Evolutionary conservation across 2,888 invertebrate genomes (phyloP), one percentile per base, ranked within the genome.

Genomic region (Athetis lepigone): DNA sequence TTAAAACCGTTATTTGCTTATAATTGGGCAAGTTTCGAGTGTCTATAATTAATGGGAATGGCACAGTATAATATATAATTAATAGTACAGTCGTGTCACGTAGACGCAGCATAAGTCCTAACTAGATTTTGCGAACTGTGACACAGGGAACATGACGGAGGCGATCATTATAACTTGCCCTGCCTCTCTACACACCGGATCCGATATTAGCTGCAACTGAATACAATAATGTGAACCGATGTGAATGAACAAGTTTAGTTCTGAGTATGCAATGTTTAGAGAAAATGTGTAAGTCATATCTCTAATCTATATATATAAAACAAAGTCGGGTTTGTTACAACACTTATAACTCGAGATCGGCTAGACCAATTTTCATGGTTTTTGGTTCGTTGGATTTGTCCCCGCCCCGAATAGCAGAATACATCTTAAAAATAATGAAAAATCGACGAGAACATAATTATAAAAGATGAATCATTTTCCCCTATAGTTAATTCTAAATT

Each of bases 121-220:
- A 75, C 73, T 65, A 71, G 59, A 60, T 68, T 67, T 59, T 23
- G 42, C 29, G 49, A 75, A 62, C 55, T 67, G 37, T 46, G 68
- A 57, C 71, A 46, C 55, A 60, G 33, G 45, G 43, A 68, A 47
- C 36, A 72, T 45, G 59, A 55, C 54, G 40, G 40, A 50, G 59
- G 68, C 39, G 56, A 67, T 67, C 68, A 76, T 75, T 75, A 75
- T 75, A 75, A 75, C 59, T 75, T 75, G 54, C 7, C 9, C 62
- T 52, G 54, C 9, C 19, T 56, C 13, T 45, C 16, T 25, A 23
- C 37, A 56, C 58, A 51, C 46, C 55, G 67, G 66, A 61, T 71
- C 21, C 47, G 57, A 61, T 70, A 61, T 58, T 66, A 66, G 57
- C 40, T 42, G 9, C 5, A 40, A 67, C 29, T 43, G 33, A 52